Conservation (phyloP, 2,113 vertebrate species). For the Danio rerio region DNA sequence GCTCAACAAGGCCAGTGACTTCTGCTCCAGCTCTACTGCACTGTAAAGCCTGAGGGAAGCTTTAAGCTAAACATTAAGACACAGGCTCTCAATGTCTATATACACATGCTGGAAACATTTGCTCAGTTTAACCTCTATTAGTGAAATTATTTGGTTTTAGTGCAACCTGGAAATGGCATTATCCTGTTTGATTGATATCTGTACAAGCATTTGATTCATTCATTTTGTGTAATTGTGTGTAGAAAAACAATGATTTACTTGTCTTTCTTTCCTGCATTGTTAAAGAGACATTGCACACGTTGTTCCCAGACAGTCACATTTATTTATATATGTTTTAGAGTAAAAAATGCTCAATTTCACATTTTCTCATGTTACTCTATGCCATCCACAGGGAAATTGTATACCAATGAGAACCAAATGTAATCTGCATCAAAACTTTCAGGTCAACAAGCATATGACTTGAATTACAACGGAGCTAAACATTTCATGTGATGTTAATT, state of each 20-base stretch:
- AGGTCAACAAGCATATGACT: conserved; percentile 23
- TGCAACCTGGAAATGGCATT: neutral
- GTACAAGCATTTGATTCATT: no score
- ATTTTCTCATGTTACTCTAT: neutral
- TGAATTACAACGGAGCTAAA: conserved; percentile 40
- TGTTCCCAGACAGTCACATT: neutral
- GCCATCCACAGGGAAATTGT: neutral
- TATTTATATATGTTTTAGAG: neutral
- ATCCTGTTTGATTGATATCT: no score
- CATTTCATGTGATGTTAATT: neutral
- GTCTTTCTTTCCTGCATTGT: neutral
- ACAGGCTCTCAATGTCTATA: neutral
- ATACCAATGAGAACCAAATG: conserved; percentile 38
- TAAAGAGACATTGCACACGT: neutral
- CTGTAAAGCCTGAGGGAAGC: conserved; percentile 25
- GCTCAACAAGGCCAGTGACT: neutral
- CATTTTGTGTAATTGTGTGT: neutral
- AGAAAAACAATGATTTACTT: neutral
- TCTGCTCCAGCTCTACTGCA: conserved; percentile 2
- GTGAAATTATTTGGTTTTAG: neutral
- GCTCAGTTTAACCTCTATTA: neutral
- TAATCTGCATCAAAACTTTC: conserved; percentile 36
- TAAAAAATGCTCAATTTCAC: conserved; percentile 50
- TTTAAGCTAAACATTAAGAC: conserved; percentile 29
- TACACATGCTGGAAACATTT: neutral